Base-by-base conservation (phyloP, 2,797 vertebrate species). In the Chelidonichthys spinosus region DNA sequence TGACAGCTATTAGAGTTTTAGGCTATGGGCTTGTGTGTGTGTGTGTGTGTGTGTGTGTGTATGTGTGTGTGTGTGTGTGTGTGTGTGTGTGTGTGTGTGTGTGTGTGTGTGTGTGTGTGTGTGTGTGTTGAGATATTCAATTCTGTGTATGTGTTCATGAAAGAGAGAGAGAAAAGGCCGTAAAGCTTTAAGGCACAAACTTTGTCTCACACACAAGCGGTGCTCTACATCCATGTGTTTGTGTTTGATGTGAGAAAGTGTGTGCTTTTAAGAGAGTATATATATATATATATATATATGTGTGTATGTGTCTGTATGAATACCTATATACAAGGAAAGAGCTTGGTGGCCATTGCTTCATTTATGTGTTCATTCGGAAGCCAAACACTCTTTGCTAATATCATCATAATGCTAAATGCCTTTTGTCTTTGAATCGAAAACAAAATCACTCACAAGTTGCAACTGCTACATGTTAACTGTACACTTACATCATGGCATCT, bases 1-100 rank as follows among this genome's bases (percentile, higher is more conserved):
- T 87, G 88, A 89, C 87, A 81, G 83, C 74, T 79, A 80, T 79
- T 77, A 69, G 69, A 84, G 78, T 71, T 87, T 84, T 76, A 64
- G 72, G 56, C 75, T 59, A 40, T 47, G 43, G 54, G 13, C 60
- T 39, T 60, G 68, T 39, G 42, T 53, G 37, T 70, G 67, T 67
- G 4, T 18, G 42, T 35, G 60, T 74, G 60, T 50, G 54, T 63
- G 37, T 10, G 1, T 46, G 4, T 63, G 43, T 63, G n/a, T 70
- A 43, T 63, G 18, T 64, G 43, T 73, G 5, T 33, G 3, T 68
- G 18, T 64, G 2, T 70, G 39, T 64, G 33, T 69, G 13, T 63
- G 52, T 66, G 43, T 36, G 61, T 56, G 14, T 54, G 18, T 43
- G 39, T 8, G 54, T 37, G 35, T 25, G 64, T 11, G 35, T 17